A percentile compares a stretch with the other conserved stretches of the same genome.
phyloP scores from a whole-genome alignment of 2,113 vertebrate genomes.

The Lophura nycthemera region DNA sequence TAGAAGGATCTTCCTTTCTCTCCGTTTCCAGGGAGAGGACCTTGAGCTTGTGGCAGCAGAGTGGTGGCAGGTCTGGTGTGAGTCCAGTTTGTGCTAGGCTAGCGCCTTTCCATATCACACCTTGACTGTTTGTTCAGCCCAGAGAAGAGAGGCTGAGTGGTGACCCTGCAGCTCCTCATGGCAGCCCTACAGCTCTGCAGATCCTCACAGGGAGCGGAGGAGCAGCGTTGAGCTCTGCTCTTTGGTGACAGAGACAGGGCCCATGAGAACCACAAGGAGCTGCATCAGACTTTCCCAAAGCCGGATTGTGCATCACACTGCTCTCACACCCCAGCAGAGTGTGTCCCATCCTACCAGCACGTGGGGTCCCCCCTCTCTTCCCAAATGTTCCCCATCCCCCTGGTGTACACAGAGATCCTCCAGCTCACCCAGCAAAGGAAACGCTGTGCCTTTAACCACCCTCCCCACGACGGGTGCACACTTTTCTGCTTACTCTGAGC shows the following conservation, averaged over 20 bases:
- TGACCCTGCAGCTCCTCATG: too few relatives aligned
- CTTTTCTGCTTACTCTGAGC: conserved; percentile 63
- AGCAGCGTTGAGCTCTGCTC: neutral
- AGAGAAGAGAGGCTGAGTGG: too few relatives aligned
- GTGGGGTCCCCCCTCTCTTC: fast-evolving
- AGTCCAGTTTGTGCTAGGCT: neutral
- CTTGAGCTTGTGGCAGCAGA: neutral
- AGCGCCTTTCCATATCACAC: neutral
- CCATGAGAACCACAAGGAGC: neutral
- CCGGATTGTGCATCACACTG: neutral
- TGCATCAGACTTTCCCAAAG: neutral
- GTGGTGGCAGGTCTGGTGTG: neutral
- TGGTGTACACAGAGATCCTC: neutral
- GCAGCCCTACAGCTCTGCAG: too few relatives aligned
- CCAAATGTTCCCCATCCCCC: neutral
- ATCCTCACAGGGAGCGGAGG: neutral
- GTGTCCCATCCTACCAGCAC: neutral
- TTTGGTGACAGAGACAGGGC: neutral
- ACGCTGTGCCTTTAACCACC: conserved; percentile 54
- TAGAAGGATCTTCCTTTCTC: neutral
- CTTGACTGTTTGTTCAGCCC: too few relatives aligned
- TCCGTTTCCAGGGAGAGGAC: neutral
- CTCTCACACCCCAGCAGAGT: neutral
- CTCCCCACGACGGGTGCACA: neutral
- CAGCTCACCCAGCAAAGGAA: neutral